Evolutionary conservation across 2,113 vertebrate genomes (phyloP).

Genomic region (Calidris pugnax): DNA sequence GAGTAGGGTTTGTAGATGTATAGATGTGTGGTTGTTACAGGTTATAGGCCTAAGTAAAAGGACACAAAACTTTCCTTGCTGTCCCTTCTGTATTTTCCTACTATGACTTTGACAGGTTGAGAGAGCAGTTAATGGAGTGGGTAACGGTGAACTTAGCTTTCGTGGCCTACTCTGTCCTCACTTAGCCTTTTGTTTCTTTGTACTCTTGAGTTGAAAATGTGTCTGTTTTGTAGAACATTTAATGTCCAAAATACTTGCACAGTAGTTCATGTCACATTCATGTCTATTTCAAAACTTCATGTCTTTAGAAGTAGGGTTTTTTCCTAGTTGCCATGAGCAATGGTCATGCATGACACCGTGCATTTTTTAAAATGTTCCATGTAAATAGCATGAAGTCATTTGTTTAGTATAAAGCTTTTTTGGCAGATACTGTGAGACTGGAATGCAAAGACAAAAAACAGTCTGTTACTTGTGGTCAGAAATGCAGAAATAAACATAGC

Average conservation of each 20-base stretch:
- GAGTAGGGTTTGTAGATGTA: not conserved
- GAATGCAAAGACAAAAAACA: not conserved
- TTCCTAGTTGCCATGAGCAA: not conserved
- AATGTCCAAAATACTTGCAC: not conserved
- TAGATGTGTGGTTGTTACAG: not conserved
- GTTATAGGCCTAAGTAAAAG: not conserved
- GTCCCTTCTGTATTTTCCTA: not conserved
- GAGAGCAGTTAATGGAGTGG: not conserved
- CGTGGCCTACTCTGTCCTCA: not conserved
- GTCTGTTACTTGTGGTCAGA: not conserved
- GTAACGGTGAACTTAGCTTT: not conserved
- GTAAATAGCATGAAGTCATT: slow-evolving; percentile 47
- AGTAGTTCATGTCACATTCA: not conserved
- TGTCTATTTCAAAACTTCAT: not conserved
- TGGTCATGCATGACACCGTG: slow-evolving; percentile 2
- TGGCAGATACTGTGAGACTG: not conserved
- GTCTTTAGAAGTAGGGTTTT: not conserved
- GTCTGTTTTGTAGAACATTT: not conserved
- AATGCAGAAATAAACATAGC: not conserved
- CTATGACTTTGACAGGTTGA: not conserved
- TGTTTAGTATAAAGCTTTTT: slow-evolving; percentile 10
- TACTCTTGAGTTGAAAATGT: not conserved
- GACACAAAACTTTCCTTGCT: not conserved
- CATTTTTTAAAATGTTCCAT: slow-evolving; percentile 3
- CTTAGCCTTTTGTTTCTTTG: not conserved